Evolutionary conservation across 2,888 invertebrate genomes (phyloP), one percentile per base, ranked within the genome.

Genomic region (Drosophila austrosaltans): DNA sequence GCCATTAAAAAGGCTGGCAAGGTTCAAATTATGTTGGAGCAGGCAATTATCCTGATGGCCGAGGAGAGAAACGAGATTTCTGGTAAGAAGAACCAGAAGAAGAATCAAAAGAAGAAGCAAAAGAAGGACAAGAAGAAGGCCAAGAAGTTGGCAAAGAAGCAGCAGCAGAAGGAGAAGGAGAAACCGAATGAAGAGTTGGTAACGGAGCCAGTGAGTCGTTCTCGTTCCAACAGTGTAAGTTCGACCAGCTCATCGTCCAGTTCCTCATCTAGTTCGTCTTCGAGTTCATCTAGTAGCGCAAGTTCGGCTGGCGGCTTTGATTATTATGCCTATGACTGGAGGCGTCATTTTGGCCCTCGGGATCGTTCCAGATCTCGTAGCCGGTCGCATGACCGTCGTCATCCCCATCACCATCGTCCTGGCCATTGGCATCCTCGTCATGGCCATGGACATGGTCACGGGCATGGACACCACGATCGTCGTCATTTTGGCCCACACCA

Each of bases 1-100:
- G 87, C 89, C 16, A 68, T 90, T 53, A 85, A 82, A 60, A 79
- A 79, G 62, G 85, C 88, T 1, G 42, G 36, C 16, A 82, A 81
- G 68, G 79, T 85, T 20, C 87, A 90, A 54, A 48, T 67, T 6
- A 67, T 78, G 76, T 69, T 90, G 40, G 75, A 72, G 56, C 22
- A 63, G 48, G 85, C 82, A 4, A 64, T 82, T 53, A 32, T 69
- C 8, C 76, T 79, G 70, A 59, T 86, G 62, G 68, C 56, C 62
- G 60, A 60, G 54, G 71, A 78, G 62, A 71, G 72, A 48, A 32
- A 63, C 25, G 60, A 67, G 25, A 64, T 8, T 36, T 36, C 8
- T 10, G 8, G 36, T 4, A 36, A 36, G 36, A 36, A 36, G 10
- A 36, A 36, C 36, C 36, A 59, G 40, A 10, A 30, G 65, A 73